Evolutionary conservation across 2,113 vertebrate genomes (phyloP), one percentile per base, ranked within the genome.

Genomic region (Romanogobio albipinnatus): DNA sequence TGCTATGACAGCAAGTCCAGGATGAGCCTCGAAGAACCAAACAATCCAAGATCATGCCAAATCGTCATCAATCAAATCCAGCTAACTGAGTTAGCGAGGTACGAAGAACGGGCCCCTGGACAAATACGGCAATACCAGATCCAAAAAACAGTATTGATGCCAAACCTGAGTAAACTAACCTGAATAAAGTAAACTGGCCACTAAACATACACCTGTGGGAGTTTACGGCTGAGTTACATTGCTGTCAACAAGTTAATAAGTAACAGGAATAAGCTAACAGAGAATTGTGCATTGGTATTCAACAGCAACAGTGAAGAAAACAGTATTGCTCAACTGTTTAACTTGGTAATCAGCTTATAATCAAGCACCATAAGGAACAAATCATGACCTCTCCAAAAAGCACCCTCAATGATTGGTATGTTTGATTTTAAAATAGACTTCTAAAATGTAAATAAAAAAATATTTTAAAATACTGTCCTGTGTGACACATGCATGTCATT

Each of bases 191-290:
- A 70, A 22, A 43, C 36, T 22, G 11, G 3, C 29, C 9, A 70
- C 33, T 15, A 70, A 70, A 70, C 66, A 70, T 22, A 14, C 15
- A 70, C 24, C 43, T 66, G 61, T 62, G 45, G 49, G 24, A 49
- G 79, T 68, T 66, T 64, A 81, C 5, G 10, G 15, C 26, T 81
- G 43, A 81, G 29, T 51, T 68, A 68, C 43, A 47, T 4, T 62
- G 64, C 24, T 81, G 43, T 68, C 78, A 81, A 68, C 79, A 51
- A 22, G 33, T 36, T 70, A 22, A 70, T 70, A 68, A 68, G 64
- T 68, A 66, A 19, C 24, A 19, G 0, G 15, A 66, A 49, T 47
- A 64, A 81, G 61, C 7, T 9, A 49, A 15, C 43, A 26, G 79
- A 51, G 45, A 49, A 49, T 49, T 51, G 43, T 51, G 62, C 49